phyloP scores from a whole-genome alignment of 2,113 vertebrate genomes.

The human region DNA sequence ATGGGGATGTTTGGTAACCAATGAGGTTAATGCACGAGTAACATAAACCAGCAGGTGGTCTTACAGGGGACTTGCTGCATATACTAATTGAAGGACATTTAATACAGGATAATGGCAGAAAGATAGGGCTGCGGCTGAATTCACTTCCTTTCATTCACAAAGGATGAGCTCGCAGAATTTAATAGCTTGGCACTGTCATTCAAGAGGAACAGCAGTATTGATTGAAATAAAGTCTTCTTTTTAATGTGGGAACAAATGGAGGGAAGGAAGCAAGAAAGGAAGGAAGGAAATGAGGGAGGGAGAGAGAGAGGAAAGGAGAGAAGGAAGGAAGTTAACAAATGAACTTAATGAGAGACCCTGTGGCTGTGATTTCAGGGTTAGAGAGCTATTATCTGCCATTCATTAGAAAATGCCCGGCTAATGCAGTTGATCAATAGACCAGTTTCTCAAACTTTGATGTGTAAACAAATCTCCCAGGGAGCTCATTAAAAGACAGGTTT shows the following conservation, averaged over 20 bases:
- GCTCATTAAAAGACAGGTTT: conserved; percentile 50
- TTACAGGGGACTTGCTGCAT: conserved; percentile 78
- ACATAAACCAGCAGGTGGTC: conserved; percentile 83
- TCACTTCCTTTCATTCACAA: conserved; percentile 82
- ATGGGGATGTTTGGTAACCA: conserved; percentile 84
- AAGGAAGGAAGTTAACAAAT: conserved; percentile 44
- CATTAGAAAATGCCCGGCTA: conserved; percentile 58
- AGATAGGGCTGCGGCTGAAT: conserved; percentile 78
- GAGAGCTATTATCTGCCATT: conserved; percentile 56
- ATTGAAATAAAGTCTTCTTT: conserved; percentile 77
- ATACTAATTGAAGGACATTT: conserved; percentile 85
- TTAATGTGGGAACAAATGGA: conserved; percentile 50
- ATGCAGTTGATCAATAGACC: conserved; percentile 16
- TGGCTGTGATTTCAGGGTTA: conserved; percentile 56
- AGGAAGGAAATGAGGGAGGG: conserved; percentile 42
- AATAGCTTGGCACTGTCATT: conserved; percentile 79
- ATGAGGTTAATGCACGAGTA: conserved; percentile 85
- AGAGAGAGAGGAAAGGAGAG: not conserved
- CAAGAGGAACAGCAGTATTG: conserved; percentile 76
- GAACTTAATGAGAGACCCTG: conserved; percentile 30
- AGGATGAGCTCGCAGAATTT: conserved; percentile 81
- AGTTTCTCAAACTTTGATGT: conserved; percentile 63
- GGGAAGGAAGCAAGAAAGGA: conserved; percentile 71
- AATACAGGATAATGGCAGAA: conserved; percentile 83
- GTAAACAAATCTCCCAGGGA: conserved; percentile 60